Conservation (phyloP, 2,888 invertebrate species). For the Andricus quercusramuli region DNA sequence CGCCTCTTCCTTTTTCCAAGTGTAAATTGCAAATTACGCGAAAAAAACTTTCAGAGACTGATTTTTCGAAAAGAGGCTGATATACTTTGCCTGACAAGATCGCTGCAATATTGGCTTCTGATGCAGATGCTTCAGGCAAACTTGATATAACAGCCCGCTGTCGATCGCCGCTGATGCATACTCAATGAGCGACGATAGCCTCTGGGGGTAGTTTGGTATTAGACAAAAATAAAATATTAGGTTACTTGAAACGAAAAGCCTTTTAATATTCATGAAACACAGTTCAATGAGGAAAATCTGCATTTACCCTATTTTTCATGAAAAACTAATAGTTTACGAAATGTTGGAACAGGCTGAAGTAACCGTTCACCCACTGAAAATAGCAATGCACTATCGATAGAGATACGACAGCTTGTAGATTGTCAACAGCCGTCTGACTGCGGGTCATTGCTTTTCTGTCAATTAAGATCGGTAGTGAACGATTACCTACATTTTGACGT, state of each 20-base stretch:
- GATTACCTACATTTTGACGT: conserved; percentile 22
- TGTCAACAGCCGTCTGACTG: conserved; percentile 10
- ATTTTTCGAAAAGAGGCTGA: background rate
- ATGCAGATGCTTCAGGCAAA: conserved; percentile 49
- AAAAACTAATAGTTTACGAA: background rate
- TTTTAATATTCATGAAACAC: conserved; percentile 64
- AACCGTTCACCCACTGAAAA: background rate
- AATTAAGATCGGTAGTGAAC: conserved; percentile 21
- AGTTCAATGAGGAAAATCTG: conserved; percentile 7
- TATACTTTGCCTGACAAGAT: too few species aligned
- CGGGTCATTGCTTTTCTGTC: conserved; percentile 19
- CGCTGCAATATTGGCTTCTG: conserved; percentile 31
- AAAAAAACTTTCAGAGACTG: background rate
- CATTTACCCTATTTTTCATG: background rate
- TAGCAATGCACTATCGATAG: conserved; percentile 6
- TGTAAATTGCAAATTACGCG: background rate
- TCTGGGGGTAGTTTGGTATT: conserved; percentile 54
- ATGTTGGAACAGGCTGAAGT: background rate
- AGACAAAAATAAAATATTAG: conserved; percentile 61
- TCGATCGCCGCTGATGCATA: conserved; percentile 72
- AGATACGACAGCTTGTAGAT: background rate
- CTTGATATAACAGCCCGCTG: conserved; percentile 53
- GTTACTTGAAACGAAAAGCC: conserved; percentile 59
- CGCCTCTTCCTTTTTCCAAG: background rate
- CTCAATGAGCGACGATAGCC: conserved; percentile 68